These are phyloP conservation scores for Epirrhoe tristata DNA, from an alignment of 2,888 invertebrate genomes.

Conservation along the genomic window DNA sequence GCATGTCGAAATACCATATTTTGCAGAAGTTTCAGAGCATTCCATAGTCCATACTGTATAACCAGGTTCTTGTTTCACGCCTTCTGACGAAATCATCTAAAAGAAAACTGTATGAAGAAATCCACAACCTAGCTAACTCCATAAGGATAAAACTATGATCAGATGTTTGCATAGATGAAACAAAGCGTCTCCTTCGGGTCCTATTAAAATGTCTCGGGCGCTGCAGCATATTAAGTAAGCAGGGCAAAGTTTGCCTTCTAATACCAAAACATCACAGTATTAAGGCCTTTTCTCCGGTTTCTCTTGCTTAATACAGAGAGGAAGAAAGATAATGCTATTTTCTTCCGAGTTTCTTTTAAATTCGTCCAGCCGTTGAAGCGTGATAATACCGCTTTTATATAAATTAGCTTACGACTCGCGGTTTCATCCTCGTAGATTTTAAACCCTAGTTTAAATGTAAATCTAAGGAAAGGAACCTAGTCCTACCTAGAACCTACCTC, in stretches of 20 bases:
- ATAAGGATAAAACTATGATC: not conserved
- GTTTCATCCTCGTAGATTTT: too few species aligned
- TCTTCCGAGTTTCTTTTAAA: too few species aligned
- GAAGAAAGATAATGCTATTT: not conserved
- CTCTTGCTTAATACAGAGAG: not conserved
- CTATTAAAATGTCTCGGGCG: constrained; percentile 1
- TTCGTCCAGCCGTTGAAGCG: too few species aligned
- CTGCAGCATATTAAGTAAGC: not conserved
- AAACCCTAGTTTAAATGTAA: too few species aligned
- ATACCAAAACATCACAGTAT: not conserved
- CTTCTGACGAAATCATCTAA: not conserved
- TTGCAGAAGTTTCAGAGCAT: too few species aligned
- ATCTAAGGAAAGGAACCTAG: too few species aligned
- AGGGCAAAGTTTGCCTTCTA: not conserved
- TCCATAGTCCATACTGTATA: too few species aligned
- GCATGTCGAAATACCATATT: too few species aligned
- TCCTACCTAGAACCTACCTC: too few species aligned
- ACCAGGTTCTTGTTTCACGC: not conserved
- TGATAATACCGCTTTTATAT: too few species aligned
- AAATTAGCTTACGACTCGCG: too few species aligned
- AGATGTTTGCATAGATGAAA: not conserved
- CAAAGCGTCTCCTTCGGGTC: not conserved
- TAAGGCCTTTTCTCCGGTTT: not conserved
- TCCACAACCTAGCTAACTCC: not conserved
- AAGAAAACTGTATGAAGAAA: not conserved